phyloP scores from a whole-genome alignment of 1,140 invertebrate species.

The Eriocheir sinensis region DNA sequence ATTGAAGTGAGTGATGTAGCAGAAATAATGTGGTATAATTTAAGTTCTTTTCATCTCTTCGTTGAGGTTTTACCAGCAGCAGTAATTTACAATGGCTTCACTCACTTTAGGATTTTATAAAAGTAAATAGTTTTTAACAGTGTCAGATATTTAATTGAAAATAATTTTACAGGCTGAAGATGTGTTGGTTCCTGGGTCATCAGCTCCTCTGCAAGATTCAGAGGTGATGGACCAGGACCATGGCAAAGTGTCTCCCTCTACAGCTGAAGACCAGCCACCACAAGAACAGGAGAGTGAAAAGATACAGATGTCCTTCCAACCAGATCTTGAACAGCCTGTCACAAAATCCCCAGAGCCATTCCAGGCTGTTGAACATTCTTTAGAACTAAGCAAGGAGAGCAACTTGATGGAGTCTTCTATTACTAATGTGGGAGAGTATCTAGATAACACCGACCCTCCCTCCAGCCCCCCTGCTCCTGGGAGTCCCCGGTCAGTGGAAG shows the following conservation, averaged over 20 bases:
- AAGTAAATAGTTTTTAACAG: background rate
- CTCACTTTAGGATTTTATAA: background rate
- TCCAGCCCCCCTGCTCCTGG: constrained; percentile 68
- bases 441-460: constrained; percentile 36
- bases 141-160: background rate
- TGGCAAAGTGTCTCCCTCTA: background rate
- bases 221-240: background rate
- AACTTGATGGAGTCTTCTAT: constrained; percentile 53
- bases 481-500: constrained; percentile 78
- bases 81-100: too few relatives aligned
- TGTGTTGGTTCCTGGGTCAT: constrained; percentile 41
- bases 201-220: background rate
- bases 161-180: constrained; percentile 63
- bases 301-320: background rate
- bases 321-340: constrained; percentile 49
- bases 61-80: too few relatives aligned
- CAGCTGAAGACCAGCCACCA: background rate
- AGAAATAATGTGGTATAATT: too few relatives aligned
- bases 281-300: background rate
- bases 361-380: constrained; percentile 28
- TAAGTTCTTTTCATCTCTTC: too few relatives aligned
- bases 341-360: constrained; percentile 54
- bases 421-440: constrained; percentile 8
- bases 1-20: too few relatives aligned
- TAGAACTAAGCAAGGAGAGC: background rate